Evolutionary conservation across 2,797 vertebrate species (phyloP).

Genomic region (Cichlasoma orientale): DNA sequence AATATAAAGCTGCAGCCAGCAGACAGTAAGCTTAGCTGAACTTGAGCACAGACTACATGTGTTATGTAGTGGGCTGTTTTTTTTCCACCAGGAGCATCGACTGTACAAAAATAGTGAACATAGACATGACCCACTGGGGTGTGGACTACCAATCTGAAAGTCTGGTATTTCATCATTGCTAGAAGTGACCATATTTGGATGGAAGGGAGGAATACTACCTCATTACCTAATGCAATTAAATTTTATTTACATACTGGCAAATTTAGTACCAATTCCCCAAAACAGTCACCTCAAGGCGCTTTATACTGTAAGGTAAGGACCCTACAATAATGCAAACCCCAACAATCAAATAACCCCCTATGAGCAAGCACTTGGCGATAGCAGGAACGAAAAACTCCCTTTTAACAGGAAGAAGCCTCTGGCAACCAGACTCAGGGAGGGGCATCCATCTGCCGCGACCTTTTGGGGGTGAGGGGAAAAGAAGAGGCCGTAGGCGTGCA

Average conservation of each 20-base stretch:
- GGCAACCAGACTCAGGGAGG: no score
- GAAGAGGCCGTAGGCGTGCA: no score
- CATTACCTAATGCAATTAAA: no score
- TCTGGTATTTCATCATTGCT: neutral
- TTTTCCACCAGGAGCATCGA: rapidly evolving
- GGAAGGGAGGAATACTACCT: no score
- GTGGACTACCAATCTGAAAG: neutral
- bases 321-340: rapidly evolving
- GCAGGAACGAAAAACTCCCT: no score
- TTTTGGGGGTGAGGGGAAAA: no score
- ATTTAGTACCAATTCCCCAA: no score
- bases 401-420: no score
- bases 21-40: neutral
- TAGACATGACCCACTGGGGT: neutral
- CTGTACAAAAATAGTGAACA: neutral
- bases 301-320: neutral
- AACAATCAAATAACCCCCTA: neutral
- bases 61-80: neutral
- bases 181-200: neutral
- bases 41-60: neutral
- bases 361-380: no score
- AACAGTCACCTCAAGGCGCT: no score
- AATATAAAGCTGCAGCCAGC: neutral
- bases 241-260: no score
- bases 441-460: no score